Evolutionary conservation across 2,113 vertebrate species (phyloP).

Genomic region (Eulacestoma nigropectus): DNA sequence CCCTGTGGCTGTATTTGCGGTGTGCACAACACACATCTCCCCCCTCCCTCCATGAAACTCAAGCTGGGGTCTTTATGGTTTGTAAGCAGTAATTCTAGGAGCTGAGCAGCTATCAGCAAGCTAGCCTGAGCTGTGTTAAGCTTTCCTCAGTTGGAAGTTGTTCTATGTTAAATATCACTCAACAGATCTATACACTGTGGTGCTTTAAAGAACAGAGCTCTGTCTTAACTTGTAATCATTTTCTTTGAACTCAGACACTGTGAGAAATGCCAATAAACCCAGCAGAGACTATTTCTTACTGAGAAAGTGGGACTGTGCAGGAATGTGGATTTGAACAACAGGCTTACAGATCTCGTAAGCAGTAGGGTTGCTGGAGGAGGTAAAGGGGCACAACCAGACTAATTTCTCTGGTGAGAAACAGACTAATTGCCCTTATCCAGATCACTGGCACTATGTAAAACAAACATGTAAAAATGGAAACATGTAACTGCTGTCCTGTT

Average conservation of each 20-base stretch:
- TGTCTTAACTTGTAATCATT: conserved; percentile 75
- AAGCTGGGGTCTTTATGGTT: conserved; percentile 60
- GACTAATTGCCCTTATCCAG: conserved; percentile 44
- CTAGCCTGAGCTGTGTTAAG: conserved; percentile 41
- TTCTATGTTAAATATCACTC: conserved; percentile 65
- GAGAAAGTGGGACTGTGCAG: conserved; percentile 38
- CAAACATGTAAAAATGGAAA: conserved; percentile 4
- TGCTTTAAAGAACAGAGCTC: conserved; percentile 66
- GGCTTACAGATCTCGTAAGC: conserved; percentile 22
- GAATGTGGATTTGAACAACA: conserved; percentile 47
- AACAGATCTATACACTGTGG: conserved; percentile 64
- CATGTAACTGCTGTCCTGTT: neutral
- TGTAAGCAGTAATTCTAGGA: conserved; percentile 68
- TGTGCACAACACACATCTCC: neutral
- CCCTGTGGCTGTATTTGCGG: conserved; percentile 6
- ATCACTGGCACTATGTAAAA: conserved; percentile 40
- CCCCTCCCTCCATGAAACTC: conserved; percentile 37
- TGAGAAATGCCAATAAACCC: conserved; percentile 76
- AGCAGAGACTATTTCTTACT: conserved; percentile 67
- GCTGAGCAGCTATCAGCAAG: conserved; percentile 62
- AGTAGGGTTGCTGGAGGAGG: conserved; percentile 9
- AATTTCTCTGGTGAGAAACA: conserved; percentile 34
- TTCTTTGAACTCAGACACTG: conserved; percentile 74
- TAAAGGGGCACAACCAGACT: neutral
- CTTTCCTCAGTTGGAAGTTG: conserved; percentile 65